These are phyloP conservation scores for Limnephilus lunatus DNA, from an alignment of 2,888 invertebrate species.

Conservation along the genomic window DNA sequence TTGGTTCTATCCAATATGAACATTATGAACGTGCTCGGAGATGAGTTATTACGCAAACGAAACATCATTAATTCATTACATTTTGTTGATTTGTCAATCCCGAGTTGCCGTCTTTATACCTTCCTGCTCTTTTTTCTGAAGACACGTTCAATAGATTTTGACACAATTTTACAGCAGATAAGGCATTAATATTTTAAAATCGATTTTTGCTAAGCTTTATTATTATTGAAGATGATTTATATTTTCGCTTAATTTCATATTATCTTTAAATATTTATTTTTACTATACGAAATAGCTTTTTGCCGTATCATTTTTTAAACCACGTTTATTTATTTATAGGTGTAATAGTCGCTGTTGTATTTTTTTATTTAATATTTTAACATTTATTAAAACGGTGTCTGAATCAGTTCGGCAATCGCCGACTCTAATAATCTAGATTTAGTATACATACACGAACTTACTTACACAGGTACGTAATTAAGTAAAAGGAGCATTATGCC, in stretches of 20 bases:
- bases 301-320: background rate
- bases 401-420: background rate
- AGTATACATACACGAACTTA: background rate
- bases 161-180: background rate
- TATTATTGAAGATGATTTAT: background rate
- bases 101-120: background rate
- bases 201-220: background rate
- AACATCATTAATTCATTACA: background rate
- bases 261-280: background rate
- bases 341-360: background rate
- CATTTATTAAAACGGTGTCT: background rate
- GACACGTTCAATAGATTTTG: background rate
- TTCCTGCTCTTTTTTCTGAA: background rate
- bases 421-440: background rate
- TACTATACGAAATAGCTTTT: background rate
- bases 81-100: background rate
- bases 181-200: background rate
- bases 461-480: background rate
- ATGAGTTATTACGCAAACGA: background rate
- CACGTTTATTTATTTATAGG: background rate
- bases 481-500: background rate
- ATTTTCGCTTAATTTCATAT: background rate
- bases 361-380: background rate
- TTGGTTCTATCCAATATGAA: background rate
- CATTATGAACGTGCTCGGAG: background rate